Evolutionary conservation across 2,113 vertebrate species (phyloP).

Genomic region (Ameiurus melas): DNA sequence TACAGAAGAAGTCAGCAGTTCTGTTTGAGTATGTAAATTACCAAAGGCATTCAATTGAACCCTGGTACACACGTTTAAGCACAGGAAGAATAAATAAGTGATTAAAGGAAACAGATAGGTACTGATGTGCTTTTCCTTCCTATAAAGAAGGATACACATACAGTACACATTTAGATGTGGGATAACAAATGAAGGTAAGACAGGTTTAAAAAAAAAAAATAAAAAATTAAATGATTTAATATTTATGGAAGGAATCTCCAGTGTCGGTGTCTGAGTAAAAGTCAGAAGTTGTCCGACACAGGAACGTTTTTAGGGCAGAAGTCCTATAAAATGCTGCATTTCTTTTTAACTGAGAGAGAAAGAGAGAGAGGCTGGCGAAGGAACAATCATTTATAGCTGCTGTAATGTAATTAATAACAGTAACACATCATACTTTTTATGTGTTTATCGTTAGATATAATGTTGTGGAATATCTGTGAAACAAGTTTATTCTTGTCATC

Average conservation of each 20-base stretch:
- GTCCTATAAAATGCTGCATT: neutral
- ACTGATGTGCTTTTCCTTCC: slow-evolving; percentile 17
- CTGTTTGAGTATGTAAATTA: neutral
- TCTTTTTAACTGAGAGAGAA: neutral
- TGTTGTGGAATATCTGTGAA: neutral
- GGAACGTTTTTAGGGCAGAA: neutral
- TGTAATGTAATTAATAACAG: neutral
- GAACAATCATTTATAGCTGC: neutral
- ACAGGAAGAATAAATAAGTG: slow-evolving; percentile 5
- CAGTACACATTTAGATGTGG: neutral
- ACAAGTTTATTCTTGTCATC: neutral
- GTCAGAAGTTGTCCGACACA: neutral
- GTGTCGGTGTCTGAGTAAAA: neutral
- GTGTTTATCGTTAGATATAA: neutral
- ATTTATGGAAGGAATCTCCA: neutral
- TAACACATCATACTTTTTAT: neutral
- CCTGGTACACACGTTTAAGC: neutral
- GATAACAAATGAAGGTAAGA: neutral
- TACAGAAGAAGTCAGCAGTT: neutral
- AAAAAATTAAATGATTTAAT: neutral
- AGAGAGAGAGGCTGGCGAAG: neutral
- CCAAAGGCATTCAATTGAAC: neutral
- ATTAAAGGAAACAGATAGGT: slow-evolving; percentile 10
- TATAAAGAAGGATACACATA: neutral
- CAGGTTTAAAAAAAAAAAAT: too few relatives aligned